A percentile compares a stretch with the other conserved stretches of the same genome.
Evolutionary conservation across 2,797 vertebrate species (phyloP).

Genomic region (Spondyliosoma cantharus): DNA sequence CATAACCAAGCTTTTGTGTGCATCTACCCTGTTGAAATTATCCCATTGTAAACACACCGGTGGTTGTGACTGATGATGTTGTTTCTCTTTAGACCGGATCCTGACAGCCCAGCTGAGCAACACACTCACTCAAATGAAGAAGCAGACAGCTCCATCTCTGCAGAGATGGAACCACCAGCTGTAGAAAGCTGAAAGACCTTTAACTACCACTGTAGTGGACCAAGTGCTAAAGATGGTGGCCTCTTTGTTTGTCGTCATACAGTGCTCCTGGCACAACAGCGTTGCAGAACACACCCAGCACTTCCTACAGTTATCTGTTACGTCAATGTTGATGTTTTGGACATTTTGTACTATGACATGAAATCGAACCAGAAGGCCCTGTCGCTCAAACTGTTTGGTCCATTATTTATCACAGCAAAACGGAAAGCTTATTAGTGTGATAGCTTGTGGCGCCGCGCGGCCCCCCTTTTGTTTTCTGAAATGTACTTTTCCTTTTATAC

Average conservation of each 20-base stretch:
- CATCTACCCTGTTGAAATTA: background rate
- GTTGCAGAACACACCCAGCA: constrained; percentile 43
- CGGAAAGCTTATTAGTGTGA: constrained; percentile 69
- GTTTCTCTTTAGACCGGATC: constrained; percentile 63
- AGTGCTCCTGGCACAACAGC: constrained; percentile 46
- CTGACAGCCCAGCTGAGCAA: constrained; percentile 77
- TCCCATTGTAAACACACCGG: background rate
- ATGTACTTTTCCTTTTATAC: constrained; percentile 70
- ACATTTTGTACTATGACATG: constrained; percentile 68
- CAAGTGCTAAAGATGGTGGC: constrained; percentile 77
- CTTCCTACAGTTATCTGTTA: constrained; percentile 68
- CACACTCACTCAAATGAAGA: constrained; percentile 72
- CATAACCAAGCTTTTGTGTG: background rate
- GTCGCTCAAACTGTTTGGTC: constrained; percentile 49
- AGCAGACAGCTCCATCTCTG: constrained; percentile 69
- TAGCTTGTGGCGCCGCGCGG: constrained; percentile 65
- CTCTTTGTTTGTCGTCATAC: constrained; percentile 59
- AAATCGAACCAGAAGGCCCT: constrained; percentile 65
- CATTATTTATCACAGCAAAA: constrained; percentile 69
- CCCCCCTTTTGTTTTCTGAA: constrained; percentile 60
- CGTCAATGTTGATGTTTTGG: constrained; percentile 64
- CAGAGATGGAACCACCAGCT: constrained; percentile 74
- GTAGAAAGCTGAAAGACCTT: constrained; percentile 81
- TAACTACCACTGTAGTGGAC: constrained; percentile 68
- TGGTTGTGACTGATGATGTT: background rate